Conservation (phyloP, 2,797 vertebrate genomes). For the Champsocephalus esox region DNA sequence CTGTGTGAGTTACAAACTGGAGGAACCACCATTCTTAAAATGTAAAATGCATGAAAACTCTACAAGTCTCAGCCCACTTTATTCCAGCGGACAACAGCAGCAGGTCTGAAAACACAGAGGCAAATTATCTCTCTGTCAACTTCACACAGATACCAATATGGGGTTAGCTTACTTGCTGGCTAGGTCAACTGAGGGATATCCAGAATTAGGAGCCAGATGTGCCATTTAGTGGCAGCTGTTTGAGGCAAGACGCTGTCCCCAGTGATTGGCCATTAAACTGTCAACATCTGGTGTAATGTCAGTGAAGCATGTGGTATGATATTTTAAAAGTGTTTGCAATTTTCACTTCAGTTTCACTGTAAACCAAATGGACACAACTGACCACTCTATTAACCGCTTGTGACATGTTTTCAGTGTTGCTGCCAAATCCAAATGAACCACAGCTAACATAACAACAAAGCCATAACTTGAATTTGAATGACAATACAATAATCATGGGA, state of each 20-base stretch:
- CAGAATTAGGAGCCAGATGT: conserved; percentile 59
- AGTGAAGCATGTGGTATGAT: conserved; percentile 43
- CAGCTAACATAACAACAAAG: conserved; percentile 22
- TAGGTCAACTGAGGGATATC: conserved; percentile 1
- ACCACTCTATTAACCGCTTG: not conserved
- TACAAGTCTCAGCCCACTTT: conserved; percentile 25
- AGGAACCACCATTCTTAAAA: conserved; percentile 8
- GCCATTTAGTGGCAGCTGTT: conserved; percentile 50
- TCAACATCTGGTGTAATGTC: conserved; percentile 37
- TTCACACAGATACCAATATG: conserved; percentile 44
- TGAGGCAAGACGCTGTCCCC: conserved; percentile 38
- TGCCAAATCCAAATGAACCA: conserved; percentile 15
- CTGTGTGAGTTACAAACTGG: conserved; percentile 32
- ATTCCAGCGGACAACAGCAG: conserved; percentile 30
- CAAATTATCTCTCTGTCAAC: conserved; percentile 38
- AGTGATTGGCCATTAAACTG: conserved; percentile 42
- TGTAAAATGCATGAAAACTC: conserved; percentile 14
- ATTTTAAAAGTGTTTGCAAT: conserved; percentile 19
- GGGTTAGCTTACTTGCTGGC: conserved; percentile 55
- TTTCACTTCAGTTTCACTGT: not conserved
- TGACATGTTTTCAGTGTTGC: not conserved
- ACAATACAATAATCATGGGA: conserved; percentile 8
- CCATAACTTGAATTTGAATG: conserved; percentile 7
- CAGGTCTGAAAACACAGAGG: conserved; percentile 19
- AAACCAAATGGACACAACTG: conserved; percentile 1